Evolutionary conservation across 2,888 invertebrate species (phyloP).

Genomic region (Selenia dentaria): DNA sequence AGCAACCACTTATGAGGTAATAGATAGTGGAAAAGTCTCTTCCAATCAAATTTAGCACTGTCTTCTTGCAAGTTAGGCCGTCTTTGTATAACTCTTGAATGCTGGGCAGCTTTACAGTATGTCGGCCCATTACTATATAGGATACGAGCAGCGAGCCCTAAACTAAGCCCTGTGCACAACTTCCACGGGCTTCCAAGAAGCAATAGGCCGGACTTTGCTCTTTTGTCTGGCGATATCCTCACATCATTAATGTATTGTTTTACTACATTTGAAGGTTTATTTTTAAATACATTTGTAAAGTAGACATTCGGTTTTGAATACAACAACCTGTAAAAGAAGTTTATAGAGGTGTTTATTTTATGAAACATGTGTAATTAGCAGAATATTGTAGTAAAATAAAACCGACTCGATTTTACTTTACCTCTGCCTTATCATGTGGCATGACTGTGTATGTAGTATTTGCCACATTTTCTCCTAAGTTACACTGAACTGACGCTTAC

Average conservation of each 20-base stretch:
- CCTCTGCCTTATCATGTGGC: conserved; percentile 64
- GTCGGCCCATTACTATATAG: conserved; percentile 79
- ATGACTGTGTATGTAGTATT: conserved; percentile 62
- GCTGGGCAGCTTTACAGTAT: conserved; percentile 85
- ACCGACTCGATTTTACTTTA: conserved; percentile 36
- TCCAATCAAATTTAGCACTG: conserved; percentile 90
- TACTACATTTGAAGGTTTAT: conserved; percentile 54
- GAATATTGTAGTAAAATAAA: conserved; percentile 13
- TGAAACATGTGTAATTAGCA: not conserved
- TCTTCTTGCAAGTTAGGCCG: conserved; percentile 75
- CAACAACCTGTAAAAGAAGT: conserved; percentile 59
- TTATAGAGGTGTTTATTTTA: conserved; percentile 1
- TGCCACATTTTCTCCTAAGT: conserved; percentile 65
- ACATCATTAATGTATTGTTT: conserved; percentile 59
- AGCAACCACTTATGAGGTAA: conserved; percentile 91
- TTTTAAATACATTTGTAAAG: conserved; percentile 60
- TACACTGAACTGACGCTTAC: not conserved
- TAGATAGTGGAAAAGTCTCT: conserved; percentile 88
- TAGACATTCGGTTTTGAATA: conserved; percentile 53
- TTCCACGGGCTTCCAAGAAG: conserved; percentile 73
- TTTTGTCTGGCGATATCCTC: conserved; percentile 53
- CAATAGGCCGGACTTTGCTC: conserved; percentile 52
- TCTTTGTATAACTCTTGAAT: conserved; percentile 84
- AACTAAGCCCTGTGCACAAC: conserved; percentile 71
- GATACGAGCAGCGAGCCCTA: conserved; percentile 67